phyloP scores from a whole-genome alignment of 2,888 invertebrate species.

The Melieria crassipennis region DNA sequence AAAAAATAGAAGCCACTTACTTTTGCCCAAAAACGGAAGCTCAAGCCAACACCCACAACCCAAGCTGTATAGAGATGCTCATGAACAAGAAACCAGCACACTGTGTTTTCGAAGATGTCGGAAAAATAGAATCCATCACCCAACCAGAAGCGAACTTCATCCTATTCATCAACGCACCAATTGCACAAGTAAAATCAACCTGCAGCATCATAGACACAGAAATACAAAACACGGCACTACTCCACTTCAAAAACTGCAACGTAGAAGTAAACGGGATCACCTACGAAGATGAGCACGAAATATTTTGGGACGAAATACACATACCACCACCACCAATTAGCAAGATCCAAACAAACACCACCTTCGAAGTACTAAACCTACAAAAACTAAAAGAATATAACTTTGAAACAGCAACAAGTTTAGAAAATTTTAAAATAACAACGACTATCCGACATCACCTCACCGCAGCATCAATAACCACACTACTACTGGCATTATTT shows the following conservation, averaged over 20 bases:
- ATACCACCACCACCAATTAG: constrained; percentile 2
- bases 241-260: neutral
- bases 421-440: neutral
- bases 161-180: constrained; percentile 22
- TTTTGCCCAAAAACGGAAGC: neutral
- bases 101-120: constrained; percentile 30
- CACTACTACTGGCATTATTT: neutral
- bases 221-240: constrained; percentile 13
- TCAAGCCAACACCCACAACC: neutral
- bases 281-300: no score
- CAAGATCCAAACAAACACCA: constrained; percentile 1
- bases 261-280: neutral
- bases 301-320: neutral
- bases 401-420: neutral
- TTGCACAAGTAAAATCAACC: constrained; percentile 25
- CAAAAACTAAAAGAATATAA: constrained; percentile 5
- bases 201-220: constrained; percentile 20
- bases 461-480: neutral
- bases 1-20: constrained; percentile 1
- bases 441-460: neutral
- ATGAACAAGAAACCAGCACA: constrained; percentile 23
- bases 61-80: constrained; percentile 23
- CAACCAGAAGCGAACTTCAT: constrained; percentile 32
- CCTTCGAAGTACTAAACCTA: neutral
- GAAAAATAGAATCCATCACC: constrained; percentile 14